phyloP scores from a whole-genome alignment of 1,140 invertebrate species.

The Callitettix versicolor region DNA sequence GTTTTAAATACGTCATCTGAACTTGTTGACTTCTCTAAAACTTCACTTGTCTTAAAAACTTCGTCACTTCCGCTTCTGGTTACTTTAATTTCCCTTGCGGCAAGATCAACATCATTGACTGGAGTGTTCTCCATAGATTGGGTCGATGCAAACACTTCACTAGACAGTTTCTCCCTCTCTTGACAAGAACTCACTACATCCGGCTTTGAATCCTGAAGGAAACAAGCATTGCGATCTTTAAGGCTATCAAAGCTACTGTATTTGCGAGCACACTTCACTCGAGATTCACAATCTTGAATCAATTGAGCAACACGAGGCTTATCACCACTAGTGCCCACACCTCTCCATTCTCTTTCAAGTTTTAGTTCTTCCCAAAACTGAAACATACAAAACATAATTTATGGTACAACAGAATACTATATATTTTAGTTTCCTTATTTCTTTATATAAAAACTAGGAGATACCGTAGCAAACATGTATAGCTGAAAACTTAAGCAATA shows the following conservation, averaged over 20 bases:
- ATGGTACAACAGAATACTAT: too few species aligned
- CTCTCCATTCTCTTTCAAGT: slow-evolving; percentile 26
- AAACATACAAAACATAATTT: slow-evolving; percentile 25
- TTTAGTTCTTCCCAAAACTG: slow-evolving; percentile 57
- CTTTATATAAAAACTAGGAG: too few species aligned
- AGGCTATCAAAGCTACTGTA: slow-evolving; percentile 15
- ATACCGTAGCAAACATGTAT: too few species aligned
- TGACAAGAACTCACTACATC: slow-evolving; percentile 15
- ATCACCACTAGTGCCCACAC: neutral
- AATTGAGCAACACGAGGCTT: slow-evolving; percentile 4
- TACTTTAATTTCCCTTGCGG: neutral
- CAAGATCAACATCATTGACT: neutral
- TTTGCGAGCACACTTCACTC: neutral
- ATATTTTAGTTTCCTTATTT: too few species aligned
- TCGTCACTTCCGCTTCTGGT: neutral
- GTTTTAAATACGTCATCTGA: slow-evolving; percentile 3
- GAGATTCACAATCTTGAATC: slow-evolving; percentile 9
- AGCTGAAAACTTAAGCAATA: neutral
- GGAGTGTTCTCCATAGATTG: neutral
- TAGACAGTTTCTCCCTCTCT: neutral
- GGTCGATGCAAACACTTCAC: neutral
- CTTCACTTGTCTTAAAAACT: slow-evolving; percentile 6
- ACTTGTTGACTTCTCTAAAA: neutral
- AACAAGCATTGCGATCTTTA: slow-evolving; percentile 5
- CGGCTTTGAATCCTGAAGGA: slow-evolving; percentile 7